Percentiles rank a stretch among this genome's conserved stretches.
Evolutionary conservation across 2,113 vertebrate species (phyloP).

Genomic region (Pangasianodon gigas): DNA sequence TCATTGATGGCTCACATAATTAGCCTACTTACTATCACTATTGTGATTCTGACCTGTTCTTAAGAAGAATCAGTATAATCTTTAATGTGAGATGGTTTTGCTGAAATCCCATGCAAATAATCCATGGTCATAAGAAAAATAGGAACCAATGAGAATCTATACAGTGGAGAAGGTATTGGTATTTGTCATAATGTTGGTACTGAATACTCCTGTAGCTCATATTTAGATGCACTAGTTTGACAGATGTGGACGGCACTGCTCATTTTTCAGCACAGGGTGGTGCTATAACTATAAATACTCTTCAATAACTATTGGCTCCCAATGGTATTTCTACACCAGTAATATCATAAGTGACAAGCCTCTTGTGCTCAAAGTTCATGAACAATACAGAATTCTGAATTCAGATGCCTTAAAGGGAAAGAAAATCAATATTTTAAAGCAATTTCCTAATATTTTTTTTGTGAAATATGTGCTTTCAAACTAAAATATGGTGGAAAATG

Average conservation of each 20-base stretch:
- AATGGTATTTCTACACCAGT: not conserved
- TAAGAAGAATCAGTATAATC: not conserved
- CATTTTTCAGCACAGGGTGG: conserved; percentile 44
- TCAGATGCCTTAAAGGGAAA: not conserved
- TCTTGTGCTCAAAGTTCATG: not conserved
- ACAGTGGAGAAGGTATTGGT: too few species aligned
- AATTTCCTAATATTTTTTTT: not conserved
- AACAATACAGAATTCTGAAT: not conserved
- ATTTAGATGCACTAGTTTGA: not conserved
- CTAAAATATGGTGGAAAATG: not conserved
- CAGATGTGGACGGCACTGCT: not conserved
- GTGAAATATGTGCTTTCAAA: not conserved
- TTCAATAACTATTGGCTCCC: not conserved
- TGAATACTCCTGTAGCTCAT: not conserved
- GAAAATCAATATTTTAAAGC: not conserved
- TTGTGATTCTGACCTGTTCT: not conserved
- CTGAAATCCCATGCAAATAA: not conserved
- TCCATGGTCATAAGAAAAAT: not conserved
- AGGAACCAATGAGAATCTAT: not conserved
- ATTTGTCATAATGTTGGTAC: not conserved
- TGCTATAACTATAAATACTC: conserved; percentile 13
- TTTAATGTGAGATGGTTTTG: not conserved
- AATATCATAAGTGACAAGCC: not conserved
- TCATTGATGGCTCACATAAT: not conserved
- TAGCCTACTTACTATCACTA: not conserved